Base-by-base conservation (phyloP, 2,113 vertebrate species). In the Bubalus kerabau region DNA sequence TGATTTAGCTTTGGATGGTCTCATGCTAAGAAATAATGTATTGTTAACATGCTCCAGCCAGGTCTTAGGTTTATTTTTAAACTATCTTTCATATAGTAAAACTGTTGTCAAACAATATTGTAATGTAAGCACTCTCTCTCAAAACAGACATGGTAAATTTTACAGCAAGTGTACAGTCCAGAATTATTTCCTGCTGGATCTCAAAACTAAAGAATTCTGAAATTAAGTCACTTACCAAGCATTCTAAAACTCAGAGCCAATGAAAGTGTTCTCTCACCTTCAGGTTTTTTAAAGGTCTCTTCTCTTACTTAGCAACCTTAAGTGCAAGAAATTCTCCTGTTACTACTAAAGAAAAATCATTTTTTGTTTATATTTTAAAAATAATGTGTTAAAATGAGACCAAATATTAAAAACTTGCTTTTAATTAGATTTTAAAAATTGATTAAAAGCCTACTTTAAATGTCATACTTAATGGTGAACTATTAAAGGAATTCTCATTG, bases 31-130 rank as follows among this genome's bases (percentile, higher is more conserved):
- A 92, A 62, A 50, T 78, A 78, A 59, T 60, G 11, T 74, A 74
- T 82, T 82, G 30, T 71, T 94, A 83, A 67, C 50, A 83, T 71
- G 50, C 87, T 76, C 36, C 78, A 28, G 62, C 64, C 67, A 67
- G 88, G 64, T 90, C 81, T 60, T 67, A 67, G 71, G 50, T 71
- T 97, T 95, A 95, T 95, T 98, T 97, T 81, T 91, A 94, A 98
- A 95, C 82, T 28, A 92, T 36, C 85, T 90, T 97, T 93, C 60
- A 71, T 95, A 86, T 88, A 97, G 57, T 78, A 86, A 89, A 97
- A 96, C 89, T 83, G 90, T 90, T 98, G 95, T 95, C 96, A 97
- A 97, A 97, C 30, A 93, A 32, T 84, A 46, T 17, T 78, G 93
- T 43, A 62, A 94, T 80, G 95, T 95, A 95, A 97, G 36, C 16